A percentile compares a stretch with the other conserved stretches of the same genome.
These are phyloP conservation scores for Cecidostiba fungosa DNA, from an alignment of 2,888 invertebrate species.

Conservation along the genomic window DNA sequence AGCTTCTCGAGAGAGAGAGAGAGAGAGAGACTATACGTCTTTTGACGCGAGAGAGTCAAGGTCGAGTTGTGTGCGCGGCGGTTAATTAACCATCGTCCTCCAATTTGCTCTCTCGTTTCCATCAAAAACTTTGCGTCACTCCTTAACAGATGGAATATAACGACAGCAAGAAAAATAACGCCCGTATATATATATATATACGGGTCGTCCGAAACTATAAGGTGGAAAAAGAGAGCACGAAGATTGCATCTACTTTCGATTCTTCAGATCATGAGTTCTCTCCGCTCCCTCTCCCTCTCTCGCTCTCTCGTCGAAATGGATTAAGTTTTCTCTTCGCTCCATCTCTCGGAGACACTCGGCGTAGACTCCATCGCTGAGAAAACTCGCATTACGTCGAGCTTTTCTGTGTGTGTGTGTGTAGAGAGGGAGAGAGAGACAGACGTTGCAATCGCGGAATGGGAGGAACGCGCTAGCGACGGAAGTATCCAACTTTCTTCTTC, in stretches of 20 bases:
- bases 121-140: no score
- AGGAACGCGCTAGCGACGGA: background rate
- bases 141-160: no score
- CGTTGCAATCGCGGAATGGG: constrained; percentile 7
- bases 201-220: background rate
- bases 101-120: no score
- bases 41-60: background rate
- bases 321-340: constrained; percentile 57
- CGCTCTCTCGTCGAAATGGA: constrained; percentile 54
- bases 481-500: constrained; percentile 23
- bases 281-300: background rate
- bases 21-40: no score
- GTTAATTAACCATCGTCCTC: background rate
- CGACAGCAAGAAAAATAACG: no score
- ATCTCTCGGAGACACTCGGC: background rate
- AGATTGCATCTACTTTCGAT: constrained; percentile 71
- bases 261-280: constrained; percentile 64
- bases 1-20: background rate
- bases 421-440: background rate
- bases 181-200: background rate
- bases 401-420: background rate
- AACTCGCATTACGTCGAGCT: constrained; percentile 51
- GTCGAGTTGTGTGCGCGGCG: no score
- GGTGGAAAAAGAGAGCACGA: constrained; percentile 50
- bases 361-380: constrained; percentile 21